Conservation (phyloP, 2,888 invertebrate genomes). For the Pollenia labialis region DNA sequence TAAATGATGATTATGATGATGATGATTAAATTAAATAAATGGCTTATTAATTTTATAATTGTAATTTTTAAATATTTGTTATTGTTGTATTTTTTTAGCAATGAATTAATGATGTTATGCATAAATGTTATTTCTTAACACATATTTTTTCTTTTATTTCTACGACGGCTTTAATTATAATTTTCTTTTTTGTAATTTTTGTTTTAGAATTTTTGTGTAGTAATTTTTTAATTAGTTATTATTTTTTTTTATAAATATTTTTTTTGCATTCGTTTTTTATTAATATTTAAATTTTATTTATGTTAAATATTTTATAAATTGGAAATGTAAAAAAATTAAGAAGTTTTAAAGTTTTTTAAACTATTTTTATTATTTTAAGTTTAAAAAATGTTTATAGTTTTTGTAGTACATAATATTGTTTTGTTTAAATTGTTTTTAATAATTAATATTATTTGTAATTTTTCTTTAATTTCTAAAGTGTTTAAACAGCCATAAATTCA, state of each 20-base stretch:
- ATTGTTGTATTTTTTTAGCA: neutral
- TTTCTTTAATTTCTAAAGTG: slow-evolving; percentile 74
- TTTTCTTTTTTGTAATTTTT: slow-evolving; percentile 41
- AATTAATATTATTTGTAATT: slow-evolving; percentile 56
- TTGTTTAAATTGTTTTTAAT: slow-evolving; percentile 55
- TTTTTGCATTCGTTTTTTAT: slow-evolving; percentile 28
- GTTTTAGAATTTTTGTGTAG: slow-evolving; percentile 47
- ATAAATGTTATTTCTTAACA: slow-evolving; percentile 10
- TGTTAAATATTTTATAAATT: slow-evolving; percentile 66
- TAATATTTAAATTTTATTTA: slow-evolving; percentile 65
- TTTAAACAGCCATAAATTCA: slow-evolving; percentile 82
- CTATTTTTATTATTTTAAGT: slow-evolving; percentile 1
- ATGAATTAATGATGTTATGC: slow-evolving; percentile 21
- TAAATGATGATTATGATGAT: neutral
- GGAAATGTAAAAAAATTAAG: slow-evolving; percentile 52
- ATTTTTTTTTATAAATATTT: slow-evolving; percentile 48
- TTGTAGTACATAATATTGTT: slow-evolving; percentile 23
- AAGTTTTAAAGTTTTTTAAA: slow-evolving; percentile 19
- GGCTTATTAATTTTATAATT: neutral
- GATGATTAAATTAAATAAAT: slow-evolving; percentile 26
- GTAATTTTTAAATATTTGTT: slow-evolving; percentile 21
- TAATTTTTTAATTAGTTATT: slow-evolving; percentile 25
- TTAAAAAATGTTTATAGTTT: slow-evolving; percentile 64
- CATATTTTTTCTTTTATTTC: slow-evolving; percentile 20
- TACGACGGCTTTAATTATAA: slow-evolving; percentile 58